These are phyloP conservation scores for Zelostemma sp. DNA, from an alignment of 1,140 invertebrate genomes.

Conservation along the genomic window DNA sequence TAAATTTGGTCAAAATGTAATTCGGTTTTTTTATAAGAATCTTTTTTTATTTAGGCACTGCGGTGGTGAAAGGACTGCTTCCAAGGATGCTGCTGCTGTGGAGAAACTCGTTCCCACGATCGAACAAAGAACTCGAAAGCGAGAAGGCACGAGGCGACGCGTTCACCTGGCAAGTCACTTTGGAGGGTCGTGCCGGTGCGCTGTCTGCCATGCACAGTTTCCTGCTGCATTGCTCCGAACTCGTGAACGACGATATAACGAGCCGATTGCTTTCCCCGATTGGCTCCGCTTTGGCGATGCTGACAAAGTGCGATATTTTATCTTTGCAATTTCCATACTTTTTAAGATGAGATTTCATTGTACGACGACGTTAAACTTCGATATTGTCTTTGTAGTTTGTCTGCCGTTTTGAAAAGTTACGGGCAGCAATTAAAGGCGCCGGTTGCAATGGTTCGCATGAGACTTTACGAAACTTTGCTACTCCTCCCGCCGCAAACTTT, in stretches of 20 bases:
- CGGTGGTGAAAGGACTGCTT: constrained; percentile 89
- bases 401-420: constrained; percentile 90
- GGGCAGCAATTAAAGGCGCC: constrained; percentile 94
- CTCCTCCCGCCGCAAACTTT: constrained; percentile 86
- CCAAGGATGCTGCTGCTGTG: constrained; percentile 95
- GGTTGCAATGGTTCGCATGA: constrained; percentile 90
- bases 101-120: constrained; percentile 97
- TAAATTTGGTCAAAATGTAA: no score
- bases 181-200: constrained; percentile 96
- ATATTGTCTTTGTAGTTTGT: constrained; percentile 74
- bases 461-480: constrained; percentile 91
- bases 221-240: constrained; percentile 88
- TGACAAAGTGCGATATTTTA: constrained; percentile 83
- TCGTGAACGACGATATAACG: constrained; percentile 92
- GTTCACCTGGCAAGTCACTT: constrained; percentile 98
- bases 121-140: constrained; percentile 94
- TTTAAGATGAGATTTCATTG: neutral
- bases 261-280: constrained; percentile 89
- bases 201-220: constrained; percentile 96
- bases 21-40: no score
- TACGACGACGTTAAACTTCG: no score
- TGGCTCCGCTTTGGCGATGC: constrained; percentile 93
- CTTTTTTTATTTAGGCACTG: constrained; percentile 77
- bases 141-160: constrained; percentile 98
- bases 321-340: constrained; percentile 9